phyloP scores from a whole-genome alignment of 2,888 invertebrate genomes.

The Drosophila borborema region DNA sequence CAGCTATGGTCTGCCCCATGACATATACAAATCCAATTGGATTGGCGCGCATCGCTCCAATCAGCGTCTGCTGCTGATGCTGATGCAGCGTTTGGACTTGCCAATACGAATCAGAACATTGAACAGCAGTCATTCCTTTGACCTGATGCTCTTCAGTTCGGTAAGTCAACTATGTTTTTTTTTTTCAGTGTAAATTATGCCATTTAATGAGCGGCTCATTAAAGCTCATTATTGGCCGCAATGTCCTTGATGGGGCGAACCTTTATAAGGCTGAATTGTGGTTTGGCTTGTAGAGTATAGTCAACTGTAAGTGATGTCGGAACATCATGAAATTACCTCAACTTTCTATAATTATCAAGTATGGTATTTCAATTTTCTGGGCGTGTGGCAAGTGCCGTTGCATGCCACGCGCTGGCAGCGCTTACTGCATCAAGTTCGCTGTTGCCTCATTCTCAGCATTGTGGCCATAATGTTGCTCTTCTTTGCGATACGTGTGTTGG shows the following conservation, averaged over 20 bases:
- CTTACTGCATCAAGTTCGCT: slow-evolving; percentile 32
- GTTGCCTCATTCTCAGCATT: slow-evolving; percentile 31
- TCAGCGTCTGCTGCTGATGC: slow-evolving; percentile 61
- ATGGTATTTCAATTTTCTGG: slow-evolving; percentile 50
- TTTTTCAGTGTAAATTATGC: slow-evolving; percentile 39
- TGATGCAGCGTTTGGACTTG: slow-evolving; percentile 59
- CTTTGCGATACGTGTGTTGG: slow-evolving; percentile 63
- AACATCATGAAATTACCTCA: slow-evolving; percentile 22
- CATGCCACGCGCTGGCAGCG: slow-evolving; percentile 17
- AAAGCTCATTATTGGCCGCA: slow-evolving; percentile 40
- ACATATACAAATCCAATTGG: slow-evolving; percentile 70
- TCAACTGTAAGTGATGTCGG: slow-evolving; percentile 39
- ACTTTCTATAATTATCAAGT: slow-evolving; percentile 66
- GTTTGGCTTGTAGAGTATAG: too few relatives aligned
- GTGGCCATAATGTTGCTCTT: slow-evolving; percentile 58
- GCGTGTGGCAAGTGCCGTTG: slow-evolving; percentile 42
- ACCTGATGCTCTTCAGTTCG: slow-evolving; percentile 67
- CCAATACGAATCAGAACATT: slow-evolving; percentile 63
- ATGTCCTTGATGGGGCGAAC: slow-evolving; percentile 6
- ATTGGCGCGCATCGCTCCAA: slow-evolving; percentile 53
- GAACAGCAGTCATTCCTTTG: slow-evolving; percentile 62
- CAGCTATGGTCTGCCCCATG: slow-evolving; percentile 59
- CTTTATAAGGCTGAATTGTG: slow-evolving; percentile 14
- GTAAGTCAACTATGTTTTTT: slow-evolving; percentile 50
- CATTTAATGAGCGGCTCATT: slow-evolving; percentile 45